phyloP scores from a whole-genome alignment of 2,113 vertebrate species.

The Colaptes auratus region DNA sequence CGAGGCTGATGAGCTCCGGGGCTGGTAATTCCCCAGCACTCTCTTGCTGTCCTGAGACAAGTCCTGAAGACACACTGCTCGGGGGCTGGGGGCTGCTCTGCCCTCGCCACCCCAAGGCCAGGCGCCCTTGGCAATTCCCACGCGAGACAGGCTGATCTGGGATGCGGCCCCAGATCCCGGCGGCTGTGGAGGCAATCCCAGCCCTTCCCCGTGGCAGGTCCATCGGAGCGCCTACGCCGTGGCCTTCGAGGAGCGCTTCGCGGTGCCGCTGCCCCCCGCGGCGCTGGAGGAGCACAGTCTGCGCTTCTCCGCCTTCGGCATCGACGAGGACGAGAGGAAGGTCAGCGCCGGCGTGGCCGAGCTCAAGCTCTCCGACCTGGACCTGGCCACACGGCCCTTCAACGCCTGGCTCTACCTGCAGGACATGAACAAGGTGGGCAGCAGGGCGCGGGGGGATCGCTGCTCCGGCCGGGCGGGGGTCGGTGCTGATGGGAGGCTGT shows the following conservation, averaged over 20 bases:
- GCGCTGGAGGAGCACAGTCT: conserved; percentile 89
- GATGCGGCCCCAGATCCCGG: accelerated
- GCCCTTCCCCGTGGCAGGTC: conserved; percentile 74
- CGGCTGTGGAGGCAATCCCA: accelerated
- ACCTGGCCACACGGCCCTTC: conserved; percentile 88
- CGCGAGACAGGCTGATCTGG: accelerated
- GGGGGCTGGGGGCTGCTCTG: background rate
- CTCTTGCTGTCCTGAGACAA: background rate
- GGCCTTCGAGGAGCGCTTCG: conserved; percentile 91
- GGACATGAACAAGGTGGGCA: conserved; percentile 88
- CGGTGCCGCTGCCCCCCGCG: conserved; percentile 82
- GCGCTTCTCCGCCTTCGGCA: conserved; percentile 88
- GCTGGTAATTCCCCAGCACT: conserved; percentile 14
- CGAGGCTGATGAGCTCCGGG: conserved; percentile 2
- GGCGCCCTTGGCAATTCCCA: accelerated
- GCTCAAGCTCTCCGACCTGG: conserved; percentile 91
- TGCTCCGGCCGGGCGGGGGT: accelerated
- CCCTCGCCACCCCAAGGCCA: accelerated
- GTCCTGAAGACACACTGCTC: background rate
- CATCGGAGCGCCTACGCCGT: conserved; percentile 89
- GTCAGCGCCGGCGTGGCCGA: conserved; percentile 90
- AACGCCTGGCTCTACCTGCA: conserved; percentile 96
- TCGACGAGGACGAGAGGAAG: conserved; percentile 87
- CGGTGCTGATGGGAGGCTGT: accelerated
- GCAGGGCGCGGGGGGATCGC: accelerated